Percentiles rank a stretch among this genome's conserved stretches.
These are phyloP conservation scores for Ptychadena robeensis DNA, from an alignment of 2,797 vertebrate species.

Conservation along the genomic window DNA sequence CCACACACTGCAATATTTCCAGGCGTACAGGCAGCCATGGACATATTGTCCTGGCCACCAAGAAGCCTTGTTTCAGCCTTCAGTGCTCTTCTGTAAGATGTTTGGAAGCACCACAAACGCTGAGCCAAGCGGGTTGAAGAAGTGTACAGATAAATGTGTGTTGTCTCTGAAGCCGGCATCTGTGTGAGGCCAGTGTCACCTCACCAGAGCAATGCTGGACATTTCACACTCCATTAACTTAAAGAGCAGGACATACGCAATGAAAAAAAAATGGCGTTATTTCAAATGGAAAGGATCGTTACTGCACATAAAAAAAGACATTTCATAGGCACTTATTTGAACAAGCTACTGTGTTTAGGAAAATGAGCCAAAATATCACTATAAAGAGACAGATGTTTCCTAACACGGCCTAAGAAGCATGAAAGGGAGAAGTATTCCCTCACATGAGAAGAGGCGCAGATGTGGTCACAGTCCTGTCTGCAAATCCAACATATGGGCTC, in stretches of 20 bases:
- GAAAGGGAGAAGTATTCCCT: slow-evolving; percentile 10
- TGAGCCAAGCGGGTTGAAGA: slow-evolving; percentile 18
- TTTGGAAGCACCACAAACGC: slow-evolving; percentile 18
- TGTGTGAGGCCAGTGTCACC: slow-evolving; percentile 25
- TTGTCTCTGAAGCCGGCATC: slow-evolving; percentile 22
- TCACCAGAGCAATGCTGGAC: slow-evolving; percentile 16
- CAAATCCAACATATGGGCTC: slow-evolving; percentile 5
- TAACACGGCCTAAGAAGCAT: slow-evolving; percentile 13
- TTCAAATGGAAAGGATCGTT: slow-evolving; percentile 33
- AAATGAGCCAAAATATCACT: slow-evolving; percentile 20
- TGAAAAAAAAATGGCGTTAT: slow-evolving; percentile 22
- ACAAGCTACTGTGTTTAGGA: slow-evolving; percentile 38
- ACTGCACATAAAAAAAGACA: slow-evolving; percentile 26
- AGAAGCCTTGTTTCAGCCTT: slow-evolving; percentile 39
- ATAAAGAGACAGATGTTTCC: slow-evolving; percentile 44
- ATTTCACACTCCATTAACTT: slow-evolving; percentile 34
- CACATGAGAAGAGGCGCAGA: not conserved
- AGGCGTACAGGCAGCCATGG: slow-evolving; percentile 24
- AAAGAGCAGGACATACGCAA: slow-evolving; percentile 16
- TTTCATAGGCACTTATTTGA: not conserved
- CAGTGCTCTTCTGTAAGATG: slow-evolving; percentile 9
- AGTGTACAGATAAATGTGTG: slow-evolving; percentile 35
- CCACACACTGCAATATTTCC: slow-evolving; percentile 32
- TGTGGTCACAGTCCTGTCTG: slow-evolving; percentile 1
- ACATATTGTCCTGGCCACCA: slow-evolving; percentile 48